Conservation (phyloP, 2,797 vertebrate genomes). For the Fundulus diaphanus region DNA sequence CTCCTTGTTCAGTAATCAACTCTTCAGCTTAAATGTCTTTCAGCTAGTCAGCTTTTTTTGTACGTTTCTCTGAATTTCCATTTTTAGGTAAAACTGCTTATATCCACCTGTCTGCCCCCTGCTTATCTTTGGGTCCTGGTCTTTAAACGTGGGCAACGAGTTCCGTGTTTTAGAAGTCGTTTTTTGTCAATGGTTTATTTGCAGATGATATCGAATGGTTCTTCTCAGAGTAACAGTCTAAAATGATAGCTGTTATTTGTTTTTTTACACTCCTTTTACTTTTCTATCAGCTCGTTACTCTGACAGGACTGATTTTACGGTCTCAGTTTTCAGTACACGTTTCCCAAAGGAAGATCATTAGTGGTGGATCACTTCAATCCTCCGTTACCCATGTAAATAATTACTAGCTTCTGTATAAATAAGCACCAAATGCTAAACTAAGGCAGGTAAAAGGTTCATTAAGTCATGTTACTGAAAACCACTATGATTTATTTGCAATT, state of each 20-base stretch:
- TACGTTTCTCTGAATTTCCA: no score
- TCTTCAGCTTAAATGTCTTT: no score
- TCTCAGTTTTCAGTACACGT: not conserved
- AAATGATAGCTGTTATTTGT: not conserved
- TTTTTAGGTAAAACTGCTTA: no score
- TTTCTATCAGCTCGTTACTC: not conserved
- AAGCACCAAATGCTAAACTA: not conserved
- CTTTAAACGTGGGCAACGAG: not conserved
- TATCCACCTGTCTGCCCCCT: no score
- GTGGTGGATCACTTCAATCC: not conserved
- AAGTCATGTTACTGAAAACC: not conserved
- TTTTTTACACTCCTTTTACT: not conserved
- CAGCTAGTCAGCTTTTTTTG: no score
- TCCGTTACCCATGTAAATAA: not conserved
- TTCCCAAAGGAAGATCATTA: constrained; percentile 1
- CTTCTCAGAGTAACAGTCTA: not conserved
- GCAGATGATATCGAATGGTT: not conserved
- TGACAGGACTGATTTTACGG: not conserved
- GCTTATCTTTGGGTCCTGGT: no score
- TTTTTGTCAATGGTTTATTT: not conserved
- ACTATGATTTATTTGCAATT: not conserved
- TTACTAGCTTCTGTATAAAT: not conserved
- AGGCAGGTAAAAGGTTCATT: not conserved
- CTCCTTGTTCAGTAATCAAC: no score
- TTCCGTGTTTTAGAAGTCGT: not conserved